Base-by-base conservation (phyloP, 2,797 vertebrate genomes). In the Microctenopoma lineatum region DNA sequence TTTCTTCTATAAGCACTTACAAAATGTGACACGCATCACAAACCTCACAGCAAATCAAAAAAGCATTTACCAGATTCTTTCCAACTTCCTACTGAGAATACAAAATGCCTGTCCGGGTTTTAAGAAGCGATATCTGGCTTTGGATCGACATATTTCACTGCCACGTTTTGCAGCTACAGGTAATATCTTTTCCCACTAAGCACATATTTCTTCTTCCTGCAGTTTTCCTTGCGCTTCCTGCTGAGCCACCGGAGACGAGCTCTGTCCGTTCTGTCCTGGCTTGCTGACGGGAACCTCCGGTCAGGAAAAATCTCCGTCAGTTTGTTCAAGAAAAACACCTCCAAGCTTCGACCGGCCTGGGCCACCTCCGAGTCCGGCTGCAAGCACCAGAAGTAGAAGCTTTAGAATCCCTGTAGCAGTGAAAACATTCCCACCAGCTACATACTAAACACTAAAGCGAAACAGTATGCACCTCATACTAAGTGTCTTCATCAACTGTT, bases 311-410 rank as follows among this genome's bases (percentile, higher is more conserved):
- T 77, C 66, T 97, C 96, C 83, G 88, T 94, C 72, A 99, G 84
- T 77, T 95, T 95, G 59, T 89, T 88, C 55, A 94, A 87, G 89
- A 98, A 98, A 82, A 96, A 96, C 13, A 90, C 65, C 80, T 97
- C 94, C 59, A 99, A 91, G 89, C 93, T 96, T 15, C 89, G 90
- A 6, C 98, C 98, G 1, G 98, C 98, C 77, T 96, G 96, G 14
- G 96, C 98, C 61, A 99, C 96, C 89, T 99, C 98, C 0, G 97
- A 99, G 89, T 99, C 97, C 0, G 97, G 96, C 98, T 99, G 87
- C 27, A 10, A 34, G 32, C 8, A 9, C 32, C 32, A 34, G 2
- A 34, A 34, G 32, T 34, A 34, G 8, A 34, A 34, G 1, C 29
- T 32, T 29, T 29, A 29, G 27, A 29, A 29, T 29, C 27, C 27